phyloP scores from a whole-genome alignment of 1,140 invertebrate species.

The Drosophila kohkoa region DNA sequence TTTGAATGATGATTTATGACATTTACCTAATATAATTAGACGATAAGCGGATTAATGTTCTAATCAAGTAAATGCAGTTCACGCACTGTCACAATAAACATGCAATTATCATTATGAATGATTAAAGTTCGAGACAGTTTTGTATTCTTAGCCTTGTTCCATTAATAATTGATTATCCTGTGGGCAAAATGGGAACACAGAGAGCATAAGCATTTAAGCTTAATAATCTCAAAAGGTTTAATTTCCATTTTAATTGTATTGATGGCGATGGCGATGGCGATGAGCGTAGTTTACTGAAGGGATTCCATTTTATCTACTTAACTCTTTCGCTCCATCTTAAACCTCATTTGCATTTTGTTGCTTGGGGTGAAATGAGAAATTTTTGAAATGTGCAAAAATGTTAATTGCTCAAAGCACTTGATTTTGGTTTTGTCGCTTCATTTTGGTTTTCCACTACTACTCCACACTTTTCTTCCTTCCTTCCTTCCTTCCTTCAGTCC shows the following conservation, averaged over 20 bases:
- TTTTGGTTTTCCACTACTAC: conserved; percentile 3
- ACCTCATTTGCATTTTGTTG: conserved; percentile 5
- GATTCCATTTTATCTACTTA: conserved; percentile 32
- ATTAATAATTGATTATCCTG: conserved; percentile 75
- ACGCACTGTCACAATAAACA: conserved; percentile 55
- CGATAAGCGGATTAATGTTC: conserved; percentile 63
- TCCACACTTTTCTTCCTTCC: too few species aligned
- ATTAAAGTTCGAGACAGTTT: conserved; percentile 15
- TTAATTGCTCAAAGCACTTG: conserved; percentile 50
- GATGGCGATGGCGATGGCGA: conserved; percentile 14
- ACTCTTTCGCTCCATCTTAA: neutral
- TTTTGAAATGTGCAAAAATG: conserved; percentile 35
- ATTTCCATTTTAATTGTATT: conserved; percentile 56
- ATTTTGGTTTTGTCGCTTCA: conserved; percentile 27
- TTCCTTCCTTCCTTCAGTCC: too few species aligned
- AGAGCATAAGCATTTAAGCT: conserved; percentile 58
- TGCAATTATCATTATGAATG: conserved; percentile 49
- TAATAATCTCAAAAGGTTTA: conserved; percentile 58
- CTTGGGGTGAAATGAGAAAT: neutral
- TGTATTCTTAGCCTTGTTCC: conserved; percentile 5
- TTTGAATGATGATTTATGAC: conserved; percentile 53
- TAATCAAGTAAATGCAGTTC: conserved; percentile 8
- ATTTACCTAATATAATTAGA: conserved; percentile 63
- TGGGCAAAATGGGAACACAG: conserved; percentile 56
- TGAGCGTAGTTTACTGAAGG: conserved; percentile 1